Base-by-base conservation (phyloP, 2,888 invertebrate species). In the Ophioninae sp. region DNA sequence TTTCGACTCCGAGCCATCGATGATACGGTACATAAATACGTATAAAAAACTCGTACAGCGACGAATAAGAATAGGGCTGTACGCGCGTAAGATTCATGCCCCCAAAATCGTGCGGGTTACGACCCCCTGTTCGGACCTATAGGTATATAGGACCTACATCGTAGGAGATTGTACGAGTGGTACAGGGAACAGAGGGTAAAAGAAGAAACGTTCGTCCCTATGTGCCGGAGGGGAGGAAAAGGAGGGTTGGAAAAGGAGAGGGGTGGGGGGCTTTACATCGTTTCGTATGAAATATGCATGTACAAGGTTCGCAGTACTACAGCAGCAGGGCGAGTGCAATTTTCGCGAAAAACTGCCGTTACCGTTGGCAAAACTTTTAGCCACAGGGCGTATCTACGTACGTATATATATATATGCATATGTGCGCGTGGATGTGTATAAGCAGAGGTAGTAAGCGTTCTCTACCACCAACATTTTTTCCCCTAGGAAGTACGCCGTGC, bases 231-330 rank as follows among this genome's bases (percentile, higher is more conserved):
- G 50, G 50, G 17, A 10, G 41, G 41, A 41, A 6, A 8, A 8
- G 41, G 41, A 6, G 41, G 41, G 41, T 8, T 41, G 85, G 87
- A 88, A 87, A 85, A 87, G 87, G 87, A 87, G 82, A 87, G 88
- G 88, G 85, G 87, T 87, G 87, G 87, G 82, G 88, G 86, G 87
- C 88, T 88, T 89, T 86, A 87, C 87, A 87, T 84, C 86, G 86
- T 87, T 86, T 84, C 85, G 86, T 88, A 91, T 91, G 90, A 91
- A 91, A 90, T 90, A 91, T 91, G 89, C 89, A 88, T 89, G 90
- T 88, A 89, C 89, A 89, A 88, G 90, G 89, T 90, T 89, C 68
- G 68, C 41, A 30, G 17, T 50, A 50, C 50, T 50, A 50, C 50
- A 10, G 69, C 59, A 67, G 20, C 50, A 64, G 69, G 89, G 85